phyloP scores from a whole-genome alignment of 2,888 invertebrate species.

The Orthosia incerta region DNA sequence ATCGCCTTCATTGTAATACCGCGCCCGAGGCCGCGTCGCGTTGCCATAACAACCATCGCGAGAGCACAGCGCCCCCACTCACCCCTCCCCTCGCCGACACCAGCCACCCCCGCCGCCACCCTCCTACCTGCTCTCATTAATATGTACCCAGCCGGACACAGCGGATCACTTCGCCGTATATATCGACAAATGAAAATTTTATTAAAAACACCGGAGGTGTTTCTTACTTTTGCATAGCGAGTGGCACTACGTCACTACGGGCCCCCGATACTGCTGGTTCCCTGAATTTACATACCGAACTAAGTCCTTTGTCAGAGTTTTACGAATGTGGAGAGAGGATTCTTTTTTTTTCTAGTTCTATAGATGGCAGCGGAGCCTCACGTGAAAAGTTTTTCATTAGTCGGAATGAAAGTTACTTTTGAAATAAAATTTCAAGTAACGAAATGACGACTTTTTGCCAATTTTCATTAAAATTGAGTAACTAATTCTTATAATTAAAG shows the following conservation, averaged over 20 bases:
- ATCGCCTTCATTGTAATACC: slow-evolving; percentile 84
- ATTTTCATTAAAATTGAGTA: background rate
- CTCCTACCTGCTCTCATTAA: slow-evolving; percentile 86
- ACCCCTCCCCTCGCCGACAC: slow-evolving; percentile 61
- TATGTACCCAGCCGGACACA: slow-evolving; percentile 88
- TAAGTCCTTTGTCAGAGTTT: slow-evolving; percentile 42
- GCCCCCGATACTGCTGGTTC: slow-evolving; percentile 29
- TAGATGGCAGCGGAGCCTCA: background rate
- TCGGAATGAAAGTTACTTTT: background rate
- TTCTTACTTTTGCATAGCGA: slow-evolving; percentile 52
- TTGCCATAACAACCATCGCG: slow-evolving; percentile 83
- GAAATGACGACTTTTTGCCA: background rate
- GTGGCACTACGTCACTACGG: slow-evolving; percentile 2
- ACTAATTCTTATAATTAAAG: background rate
- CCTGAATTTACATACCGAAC: slow-evolving; percentile 50
- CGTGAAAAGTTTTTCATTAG: background rate
- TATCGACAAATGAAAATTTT: slow-evolving; percentile 76
- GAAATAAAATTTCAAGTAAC: background rate
- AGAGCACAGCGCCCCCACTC: slow-evolving; percentile 66
- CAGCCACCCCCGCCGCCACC: slow-evolving; percentile 55
- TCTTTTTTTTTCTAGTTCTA: slow-evolving; percentile 36
- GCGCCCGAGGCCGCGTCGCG: slow-evolving; percentile 88
- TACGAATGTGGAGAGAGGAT: slow-evolving; percentile 10
- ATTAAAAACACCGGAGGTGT: slow-evolving; percentile 65
- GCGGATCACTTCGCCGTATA: slow-evolving; percentile 76